Percentiles rank a stretch among this genome's conserved stretches.
phyloP scores from a whole-genome alignment of 2,797 vertebrate species.

The Ammospiza maritima region DNA sequence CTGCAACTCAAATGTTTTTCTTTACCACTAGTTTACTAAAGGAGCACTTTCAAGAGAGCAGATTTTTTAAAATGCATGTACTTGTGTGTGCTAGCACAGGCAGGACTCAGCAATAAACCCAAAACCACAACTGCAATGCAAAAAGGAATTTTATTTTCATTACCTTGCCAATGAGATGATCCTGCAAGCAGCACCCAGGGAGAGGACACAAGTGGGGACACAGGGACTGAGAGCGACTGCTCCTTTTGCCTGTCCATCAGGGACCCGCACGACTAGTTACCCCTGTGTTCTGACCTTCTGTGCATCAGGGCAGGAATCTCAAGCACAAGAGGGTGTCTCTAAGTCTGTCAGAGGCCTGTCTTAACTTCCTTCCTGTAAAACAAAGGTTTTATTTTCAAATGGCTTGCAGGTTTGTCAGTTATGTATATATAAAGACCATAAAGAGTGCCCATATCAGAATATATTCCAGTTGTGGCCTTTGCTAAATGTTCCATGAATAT shows the following conservation, averaged over 20 bases:
- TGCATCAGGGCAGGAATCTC: neutral
- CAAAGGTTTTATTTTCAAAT: neutral
- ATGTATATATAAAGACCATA: neutral
- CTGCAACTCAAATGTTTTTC: neutral
- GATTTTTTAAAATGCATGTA: neutral
- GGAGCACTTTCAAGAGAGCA: neutral
- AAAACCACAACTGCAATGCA: neutral
- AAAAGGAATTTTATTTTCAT: neutral
- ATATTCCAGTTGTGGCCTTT: neutral
- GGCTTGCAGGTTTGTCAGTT: neutral
- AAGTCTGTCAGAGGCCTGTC: neutral
- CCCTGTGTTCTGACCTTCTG: neutral
- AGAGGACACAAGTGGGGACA: neutral
- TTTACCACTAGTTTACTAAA: neutral
- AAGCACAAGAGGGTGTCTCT: neutral
- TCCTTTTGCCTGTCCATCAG: neutral
- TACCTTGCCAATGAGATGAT: fast-evolving
- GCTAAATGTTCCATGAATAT: neutral
- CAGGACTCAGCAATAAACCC: neutral
- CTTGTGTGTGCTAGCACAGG: neutral
- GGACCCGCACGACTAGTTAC: too few species aligned
- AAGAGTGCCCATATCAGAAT: neutral
- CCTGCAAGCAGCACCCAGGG: neutral
- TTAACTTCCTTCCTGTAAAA: neutral
- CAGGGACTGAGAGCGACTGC: fast-evolving